Conservation (phyloP, 2,113 vertebrate genomes). For the Menidia beryllina region DNA sequence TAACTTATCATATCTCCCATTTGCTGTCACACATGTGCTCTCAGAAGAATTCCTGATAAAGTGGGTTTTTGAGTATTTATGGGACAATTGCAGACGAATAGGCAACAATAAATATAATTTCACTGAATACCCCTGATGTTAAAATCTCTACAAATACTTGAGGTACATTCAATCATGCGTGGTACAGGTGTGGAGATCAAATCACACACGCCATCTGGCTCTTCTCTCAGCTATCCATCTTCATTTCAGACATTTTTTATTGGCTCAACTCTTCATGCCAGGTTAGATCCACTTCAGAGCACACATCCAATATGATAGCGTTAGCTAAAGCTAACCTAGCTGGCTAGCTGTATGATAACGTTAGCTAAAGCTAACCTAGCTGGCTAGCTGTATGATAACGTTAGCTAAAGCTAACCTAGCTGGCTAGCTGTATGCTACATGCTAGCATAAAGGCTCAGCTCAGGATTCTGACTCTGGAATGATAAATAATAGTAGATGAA, state of each 20-base stretch:
- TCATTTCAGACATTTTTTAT: constrained; percentile 13
- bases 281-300: constrained; percentile 1
- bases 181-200: constrained; percentile 33
- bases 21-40: constrained; percentile 22
- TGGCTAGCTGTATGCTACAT: too few species aligned
- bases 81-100: constrained; percentile 13
- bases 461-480: too few species aligned
- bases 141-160: constrained; percentile 16
- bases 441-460: too few species aligned
- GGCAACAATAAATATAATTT: constrained; percentile 20
- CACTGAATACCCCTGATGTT: constrained; percentile 3
- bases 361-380: too few species aligned
- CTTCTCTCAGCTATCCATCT: constrained; percentile 26
- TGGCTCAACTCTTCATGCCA: neutral
- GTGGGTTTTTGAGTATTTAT: neutral
- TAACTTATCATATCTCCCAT: constrained; percentile 6
- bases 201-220: constrained; percentile 54
- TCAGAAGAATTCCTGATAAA: constrained; percentile 15
- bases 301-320: neutral
- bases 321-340: too few species aligned
- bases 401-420: too few species aligned
- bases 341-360: too few species aligned
- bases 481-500: too few species aligned
- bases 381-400: too few species aligned
- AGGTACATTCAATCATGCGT: constrained; percentile 26